phyloP scores from a whole-genome alignment of 2,797 vertebrate genomes.

The Hippoglossus hippoglossus region DNA sequence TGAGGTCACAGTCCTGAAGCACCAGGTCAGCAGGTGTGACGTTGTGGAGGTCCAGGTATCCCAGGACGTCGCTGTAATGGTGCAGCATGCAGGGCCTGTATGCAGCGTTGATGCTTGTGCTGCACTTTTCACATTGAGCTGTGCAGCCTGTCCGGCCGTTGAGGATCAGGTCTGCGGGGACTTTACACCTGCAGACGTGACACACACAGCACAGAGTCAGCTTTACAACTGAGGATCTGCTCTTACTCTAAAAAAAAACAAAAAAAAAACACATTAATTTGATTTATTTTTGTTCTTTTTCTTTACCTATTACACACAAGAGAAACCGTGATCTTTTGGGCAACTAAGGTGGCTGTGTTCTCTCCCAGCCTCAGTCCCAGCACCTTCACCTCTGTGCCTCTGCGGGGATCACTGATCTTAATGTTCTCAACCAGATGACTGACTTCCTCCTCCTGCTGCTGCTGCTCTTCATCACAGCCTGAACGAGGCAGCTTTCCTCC shows the following conservation, averaged over 20 bases:
- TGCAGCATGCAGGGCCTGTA: constrained; percentile 86
- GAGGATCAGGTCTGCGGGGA: constrained; percentile 83
- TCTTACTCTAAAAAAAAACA: neutral
- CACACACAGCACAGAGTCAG: neutral
- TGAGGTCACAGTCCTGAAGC: constrained; percentile 82
- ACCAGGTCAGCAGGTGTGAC: constrained; percentile 82
- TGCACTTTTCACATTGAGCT: constrained; percentile 87
- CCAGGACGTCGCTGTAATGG: constrained; percentile 85
- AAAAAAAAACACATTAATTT: neutral
- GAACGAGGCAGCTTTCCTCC: constrained; percentile 19
- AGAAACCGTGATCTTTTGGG: constrained; percentile 81
- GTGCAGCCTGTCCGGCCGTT: constrained; percentile 72
- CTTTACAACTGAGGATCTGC: neutral
- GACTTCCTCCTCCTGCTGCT: constrained; percentile 37
- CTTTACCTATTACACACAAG: constrained; percentile 85
- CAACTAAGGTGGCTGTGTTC: constrained; percentile 81
- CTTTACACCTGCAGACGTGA: constrained; percentile 82
- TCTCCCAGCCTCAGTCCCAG: constrained; percentile 85
- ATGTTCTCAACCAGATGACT: constrained; percentile 81
- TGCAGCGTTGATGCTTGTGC: constrained; percentile 74
- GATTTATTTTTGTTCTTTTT: neutral
- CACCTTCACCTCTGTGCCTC: constrained; percentile 86
- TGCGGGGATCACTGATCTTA: constrained; percentile 77
- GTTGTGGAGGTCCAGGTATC: constrained; percentile 85
- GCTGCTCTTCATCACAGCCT: constrained; percentile 47